Evolutionary conservation across 2,888 invertebrate species (phyloP).

Genomic region (Dusona sp.): DNA sequence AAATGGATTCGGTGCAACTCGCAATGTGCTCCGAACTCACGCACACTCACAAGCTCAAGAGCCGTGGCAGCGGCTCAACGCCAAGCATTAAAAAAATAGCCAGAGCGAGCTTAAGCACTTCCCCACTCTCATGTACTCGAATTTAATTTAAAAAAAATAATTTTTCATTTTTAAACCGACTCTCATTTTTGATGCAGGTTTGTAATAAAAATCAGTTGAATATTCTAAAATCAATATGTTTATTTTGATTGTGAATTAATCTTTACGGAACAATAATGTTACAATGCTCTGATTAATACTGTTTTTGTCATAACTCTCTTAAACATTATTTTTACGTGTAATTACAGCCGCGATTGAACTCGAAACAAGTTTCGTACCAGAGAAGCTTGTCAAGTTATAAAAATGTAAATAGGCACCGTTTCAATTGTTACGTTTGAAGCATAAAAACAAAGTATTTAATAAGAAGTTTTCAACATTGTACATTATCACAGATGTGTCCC

Average conservation of each 20-base stretch:
- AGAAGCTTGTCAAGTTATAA: conserved; percentile 61
- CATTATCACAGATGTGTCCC: conserved; percentile 56
- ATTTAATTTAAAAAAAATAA: too few species aligned
- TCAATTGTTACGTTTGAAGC: background rate
- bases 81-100: too few species aligned
- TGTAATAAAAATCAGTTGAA: background rate
- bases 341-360: conserved; percentile 53
- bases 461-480: conserved; percentile 38
- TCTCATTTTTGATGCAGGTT: background rate
- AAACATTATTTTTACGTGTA: conserved; percentile 11
- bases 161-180: too few species aligned
- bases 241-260: conserved; percentile 43
- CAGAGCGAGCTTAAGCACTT: too few species aligned
- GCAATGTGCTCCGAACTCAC: background rate
- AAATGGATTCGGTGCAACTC: background rate
- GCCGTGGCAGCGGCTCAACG: too few species aligned
- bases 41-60: too few species aligned
- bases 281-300: conserved; percentile 63
- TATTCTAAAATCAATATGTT: conserved; percentile 45
- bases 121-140: too few species aligned
- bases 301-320: conserved; percentile 41
- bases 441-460: conserved; percentile 26
- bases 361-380: conserved; percentile 56
- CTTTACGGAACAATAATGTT: conserved; percentile 56
- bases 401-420: conserved; percentile 57